Evolutionary conservation across 2,888 invertebrate species (phyloP).

Genomic region (Oscheius myriophilus): DNA sequence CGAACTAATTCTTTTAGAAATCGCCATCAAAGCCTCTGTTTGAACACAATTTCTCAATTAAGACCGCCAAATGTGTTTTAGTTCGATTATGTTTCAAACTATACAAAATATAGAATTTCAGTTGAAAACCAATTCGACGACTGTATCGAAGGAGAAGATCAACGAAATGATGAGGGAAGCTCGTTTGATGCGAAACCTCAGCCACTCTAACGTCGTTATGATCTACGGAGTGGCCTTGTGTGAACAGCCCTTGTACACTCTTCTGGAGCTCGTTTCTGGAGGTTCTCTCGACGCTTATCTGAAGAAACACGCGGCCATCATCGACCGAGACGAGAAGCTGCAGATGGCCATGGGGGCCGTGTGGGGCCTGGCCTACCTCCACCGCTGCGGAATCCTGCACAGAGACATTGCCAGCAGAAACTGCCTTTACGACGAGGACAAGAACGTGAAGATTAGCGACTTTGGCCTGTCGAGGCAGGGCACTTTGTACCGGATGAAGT

Average conservation of each 20-base stretch:
- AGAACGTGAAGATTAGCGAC: constrained; percentile 40
- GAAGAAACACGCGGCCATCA: constrained; percentile 16
- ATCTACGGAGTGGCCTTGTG: constrained; percentile 27
- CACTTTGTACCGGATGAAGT: constrained; percentile 35
- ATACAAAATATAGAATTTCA: too few species aligned
- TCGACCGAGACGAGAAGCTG: constrained; percentile 27
- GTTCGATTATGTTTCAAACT: too few species aligned
- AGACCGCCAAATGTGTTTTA: too few species aligned
- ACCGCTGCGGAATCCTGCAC: constrained; percentile 7
- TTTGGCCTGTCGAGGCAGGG: constrained; percentile 39
- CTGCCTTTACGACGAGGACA: constrained; percentile 24
- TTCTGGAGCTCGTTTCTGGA: constrained; percentile 24
- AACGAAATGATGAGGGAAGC: constrained; percentile 30
- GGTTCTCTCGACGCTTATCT: constrained; percentile 22
- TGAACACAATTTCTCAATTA: too few species aligned
- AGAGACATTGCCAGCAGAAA: constrained; percentile 19
- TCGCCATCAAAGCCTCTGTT: too few species aligned
- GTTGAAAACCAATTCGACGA: neutral
- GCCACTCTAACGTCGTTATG: constrained; percentile 26
- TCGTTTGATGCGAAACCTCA: constrained; percentile 22
- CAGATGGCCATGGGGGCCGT: constrained; percentile 27
- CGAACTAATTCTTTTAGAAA: too few species aligned
- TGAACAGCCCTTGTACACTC: constrained; percentile 19
- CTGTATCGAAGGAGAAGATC: constrained; percentile 9
- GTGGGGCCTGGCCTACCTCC: constrained; percentile 23